Base-by-base conservation (phyloP, 2,113 vertebrate genomes). In the Upupa epops region DNA sequence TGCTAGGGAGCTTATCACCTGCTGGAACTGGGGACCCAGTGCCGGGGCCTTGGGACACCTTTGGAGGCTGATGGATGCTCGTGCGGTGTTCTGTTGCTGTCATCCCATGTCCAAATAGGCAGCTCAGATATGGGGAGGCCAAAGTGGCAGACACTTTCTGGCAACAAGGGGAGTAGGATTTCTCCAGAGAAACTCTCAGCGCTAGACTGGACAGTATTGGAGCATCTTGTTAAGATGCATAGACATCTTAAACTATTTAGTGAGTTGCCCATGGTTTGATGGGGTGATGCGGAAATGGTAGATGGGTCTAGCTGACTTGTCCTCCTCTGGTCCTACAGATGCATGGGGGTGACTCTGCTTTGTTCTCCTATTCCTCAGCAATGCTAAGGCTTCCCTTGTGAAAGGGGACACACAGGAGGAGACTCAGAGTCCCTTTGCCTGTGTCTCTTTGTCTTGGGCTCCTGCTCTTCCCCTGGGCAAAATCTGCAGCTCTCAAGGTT, bases 31-130 rank as follows among this genome's bases (percentile, higher is more conserved):
- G 61, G 72, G 11, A 7, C 8, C 13, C 26, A 3, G 37, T 11
- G 26, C 29, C 14, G 8, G 54, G n/a, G 24, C 0, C 0, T 4
- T 31, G 70, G 75, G 81, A 20, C 26, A 25, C 13, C 29, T 17
- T 1, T 5, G 31, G 37, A 25, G 25, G 13, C 59, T 7, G 34
- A 0, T 36, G 69, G 61, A 5, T 20, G 84, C 54, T 72, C 2
- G 1, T 8, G 29, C 5, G 16, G n/a, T 54, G 11, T 66, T 48
- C 37, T 52, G 5, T 15, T 37, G 22, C 17, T 11, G 19, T 61
- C 48, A 28, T 40, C 54, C 5, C 4, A 4, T 51, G 40, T 34
- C 18, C 9, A 48, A 26, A 46, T 7, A 4, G 40, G 7, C 32
- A 45, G 4, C n/a, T 49, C 0, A 1, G 36, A 49, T 2, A 3